Evolutionary conservation across 1,140 invertebrate genomes (phyloP), one percentile per base, ranked within the genome.

Genomic region (Meloidogyne floridensis): DNA sequence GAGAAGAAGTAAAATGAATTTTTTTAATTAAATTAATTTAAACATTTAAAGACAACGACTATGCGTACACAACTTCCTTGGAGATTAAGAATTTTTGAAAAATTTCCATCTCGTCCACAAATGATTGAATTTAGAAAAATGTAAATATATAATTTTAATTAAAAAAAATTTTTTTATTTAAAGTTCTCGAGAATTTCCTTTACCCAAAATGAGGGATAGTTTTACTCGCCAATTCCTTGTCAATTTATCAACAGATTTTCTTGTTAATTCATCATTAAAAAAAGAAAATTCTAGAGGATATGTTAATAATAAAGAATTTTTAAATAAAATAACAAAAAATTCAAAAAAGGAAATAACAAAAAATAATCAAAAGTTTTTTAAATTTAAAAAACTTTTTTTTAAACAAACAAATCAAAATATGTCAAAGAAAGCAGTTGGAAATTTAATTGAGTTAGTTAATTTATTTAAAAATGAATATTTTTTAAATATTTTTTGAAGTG

Each of bases 61-160:
- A 98, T 98, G 78, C 98, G 98, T 90, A 91, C 93, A 84, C 91
- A 91, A 93, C 91, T 99, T 32, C 98, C 98, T n/a, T 95, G 98
- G 88, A 92, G 98, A 69, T 91, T 99, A 76, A 92, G 97, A 87
- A 94, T 99, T 83, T 99, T 99, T 91, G 96, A 98, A 90, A 97
- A 97, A 89, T 99, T 99, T 92, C 96, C 97, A 0, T 96, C 98
- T 86, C 96, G 96, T 87, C 98, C 98, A 5, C 95, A 98, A 91
- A 98, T 99, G 97, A 96, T 97, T 0, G 94, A 94, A 83, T 91
- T 99, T 15, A 95, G 97, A 90, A 96, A 96, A 92, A 94, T 97
- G 15, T 95, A 47, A 6, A 32, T 5, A 47, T 56, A 11, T 5
- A 15, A 56, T 13, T 75, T 76, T 32, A 75, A 75, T 10, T 56